These are phyloP conservation scores for Eupithecia insigniata DNA, from an alignment of 2,888 invertebrate species.

Conservation along the genomic window DNA sequence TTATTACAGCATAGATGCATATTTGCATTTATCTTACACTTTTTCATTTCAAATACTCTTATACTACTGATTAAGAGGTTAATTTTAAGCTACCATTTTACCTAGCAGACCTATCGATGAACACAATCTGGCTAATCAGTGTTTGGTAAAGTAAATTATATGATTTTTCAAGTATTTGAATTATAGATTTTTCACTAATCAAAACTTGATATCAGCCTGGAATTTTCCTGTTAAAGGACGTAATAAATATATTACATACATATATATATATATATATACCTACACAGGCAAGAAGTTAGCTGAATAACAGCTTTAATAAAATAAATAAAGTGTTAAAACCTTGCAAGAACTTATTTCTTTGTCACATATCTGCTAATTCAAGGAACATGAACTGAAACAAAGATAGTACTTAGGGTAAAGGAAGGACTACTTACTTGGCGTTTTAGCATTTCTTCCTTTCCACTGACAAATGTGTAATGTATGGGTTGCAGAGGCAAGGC, in stretches of 20 bases:
- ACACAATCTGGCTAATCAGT: neutral
- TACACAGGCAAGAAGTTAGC: neutral
- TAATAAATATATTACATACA: neutral
- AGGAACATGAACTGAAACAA: constrained; percentile 47
- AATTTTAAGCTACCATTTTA: neutral
- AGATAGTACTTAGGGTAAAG: too few species aligned
- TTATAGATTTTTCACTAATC: neutral
- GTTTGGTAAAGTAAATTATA: neutral
- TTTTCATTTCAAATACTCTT: neutral
- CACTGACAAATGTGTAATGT: too few species aligned
- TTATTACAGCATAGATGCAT: neutral
- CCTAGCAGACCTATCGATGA: neutral
- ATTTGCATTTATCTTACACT: neutral
- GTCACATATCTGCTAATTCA: constrained; percentile 54
- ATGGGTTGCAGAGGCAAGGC: neutral
- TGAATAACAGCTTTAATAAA: neutral
- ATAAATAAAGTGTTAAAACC: neutral
- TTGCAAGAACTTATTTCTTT: neutral
- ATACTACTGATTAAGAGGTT: neutral
- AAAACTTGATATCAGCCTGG: neutral
- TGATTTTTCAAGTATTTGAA: neutral
- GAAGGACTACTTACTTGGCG: too few species aligned
- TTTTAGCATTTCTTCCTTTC: too few species aligned
- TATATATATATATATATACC: too few species aligned
- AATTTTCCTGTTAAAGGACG: neutral